Percentiles rank a stretch among this genome's conserved stretches.
phyloP scores from a whole-genome alignment of 2,888 invertebrate species.

The Catotricha subobsoleta region DNA sequence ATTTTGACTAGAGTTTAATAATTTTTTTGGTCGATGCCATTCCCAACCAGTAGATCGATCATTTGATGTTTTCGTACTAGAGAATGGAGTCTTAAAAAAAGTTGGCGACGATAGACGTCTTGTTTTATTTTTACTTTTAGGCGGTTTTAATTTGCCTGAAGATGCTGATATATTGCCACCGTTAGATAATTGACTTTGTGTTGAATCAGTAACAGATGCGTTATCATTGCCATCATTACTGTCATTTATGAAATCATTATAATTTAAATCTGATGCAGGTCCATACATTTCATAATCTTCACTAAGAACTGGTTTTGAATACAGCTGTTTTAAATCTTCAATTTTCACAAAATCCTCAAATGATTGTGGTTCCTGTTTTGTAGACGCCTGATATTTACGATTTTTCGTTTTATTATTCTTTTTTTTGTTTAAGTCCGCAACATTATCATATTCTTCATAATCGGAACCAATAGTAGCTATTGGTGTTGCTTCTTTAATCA shows the following conservation, averaged over 20 bases:
- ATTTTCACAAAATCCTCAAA: neutral
- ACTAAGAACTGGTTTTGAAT: constrained; percentile 30
- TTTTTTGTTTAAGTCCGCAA: neutral
- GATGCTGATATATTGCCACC: neutral
- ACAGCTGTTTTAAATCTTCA: constrained; percentile 1
- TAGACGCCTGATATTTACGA: no score
- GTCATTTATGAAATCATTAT: constrained; percentile 29
- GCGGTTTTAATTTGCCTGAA: neutral
- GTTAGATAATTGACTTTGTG: neutral
- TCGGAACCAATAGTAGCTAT: neutral
- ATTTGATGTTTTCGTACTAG: constrained; percentile 29
- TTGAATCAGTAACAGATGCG: neutral
- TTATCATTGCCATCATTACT: constrained; percentile 24
- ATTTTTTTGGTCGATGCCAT: constrained; percentile 26
- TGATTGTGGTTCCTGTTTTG: neutral
- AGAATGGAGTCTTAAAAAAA: constrained; percentile 36
- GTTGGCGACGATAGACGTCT: constrained; percentile 40
- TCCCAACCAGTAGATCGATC: constrained; percentile 29
- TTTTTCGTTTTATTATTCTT: neutral
- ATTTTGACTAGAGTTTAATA: constrained; percentile 7
- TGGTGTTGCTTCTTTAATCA: constrained; percentile 33
- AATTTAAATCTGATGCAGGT: constrained; percentile 30
- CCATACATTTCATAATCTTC: constrained; percentile 36
- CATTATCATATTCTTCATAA: neutral
- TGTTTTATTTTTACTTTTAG: constrained; percentile 32